Conservation (phyloP, 1,140 invertebrate species). For the Drosophila varians region DNA sequence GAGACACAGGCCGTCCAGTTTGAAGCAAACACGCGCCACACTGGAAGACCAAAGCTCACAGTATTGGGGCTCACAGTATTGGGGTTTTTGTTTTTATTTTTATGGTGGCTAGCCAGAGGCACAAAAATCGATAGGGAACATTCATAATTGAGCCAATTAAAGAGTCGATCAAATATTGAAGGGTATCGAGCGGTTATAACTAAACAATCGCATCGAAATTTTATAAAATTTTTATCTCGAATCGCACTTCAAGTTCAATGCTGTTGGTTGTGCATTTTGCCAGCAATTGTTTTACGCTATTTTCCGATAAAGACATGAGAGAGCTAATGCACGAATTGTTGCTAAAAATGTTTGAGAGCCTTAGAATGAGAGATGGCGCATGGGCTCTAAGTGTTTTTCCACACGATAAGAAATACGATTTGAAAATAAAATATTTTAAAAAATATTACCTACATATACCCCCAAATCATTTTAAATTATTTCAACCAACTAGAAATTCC, state of each 20-base stretch:
- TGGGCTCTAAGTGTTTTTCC: constrained; percentile 21
- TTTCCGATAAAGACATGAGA: constrained; percentile 20
- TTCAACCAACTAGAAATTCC: neutral
- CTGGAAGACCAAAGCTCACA: constrained; percentile 69
- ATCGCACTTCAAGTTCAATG: constrained; percentile 66
- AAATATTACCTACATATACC: neutral
- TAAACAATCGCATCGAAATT: neutral
- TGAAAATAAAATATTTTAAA: neutral
- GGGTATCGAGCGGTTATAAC: constrained; percentile 11
- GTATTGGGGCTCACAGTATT: too few relatives aligned
- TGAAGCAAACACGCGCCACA: constrained; percentile 41
- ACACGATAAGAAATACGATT: neutral
- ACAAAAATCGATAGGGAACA: constrained; percentile 62
- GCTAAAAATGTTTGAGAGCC: constrained; percentile 11
- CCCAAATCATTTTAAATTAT: neutral
- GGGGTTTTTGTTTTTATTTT: constrained; percentile 16
- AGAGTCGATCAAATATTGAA: neutral
- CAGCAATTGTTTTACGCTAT: constrained; percentile 32
- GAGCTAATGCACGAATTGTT: constrained; percentile 40
- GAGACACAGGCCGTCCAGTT: constrained; percentile 25
- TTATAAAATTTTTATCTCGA: constrained; percentile 7
- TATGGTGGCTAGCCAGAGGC: constrained; percentile 34
- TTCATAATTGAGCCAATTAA: constrained; percentile 43
- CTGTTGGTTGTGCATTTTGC: constrained; percentile 17
- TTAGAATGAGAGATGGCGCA: constrained; percentile 25